Evolutionary conservation across 2,888 invertebrate species (phyloP), one percentile per base, ranked within the genome.

Genomic region (Nyleta sp.): DNA sequence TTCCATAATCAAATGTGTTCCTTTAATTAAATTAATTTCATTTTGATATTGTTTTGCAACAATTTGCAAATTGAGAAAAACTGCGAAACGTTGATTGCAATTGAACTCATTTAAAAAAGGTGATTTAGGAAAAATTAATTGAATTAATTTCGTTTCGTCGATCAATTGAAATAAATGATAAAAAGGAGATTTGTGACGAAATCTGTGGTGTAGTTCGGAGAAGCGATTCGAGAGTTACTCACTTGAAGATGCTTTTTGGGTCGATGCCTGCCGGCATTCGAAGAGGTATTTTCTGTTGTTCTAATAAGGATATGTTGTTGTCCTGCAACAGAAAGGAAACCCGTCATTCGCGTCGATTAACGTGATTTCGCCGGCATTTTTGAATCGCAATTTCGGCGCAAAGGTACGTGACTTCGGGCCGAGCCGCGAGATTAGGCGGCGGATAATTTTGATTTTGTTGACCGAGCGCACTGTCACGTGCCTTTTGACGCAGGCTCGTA

Each of bases 191-290:
- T 20, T 31, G 7, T 31, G 20, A 28, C 24, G 13, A 13, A 33
- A 50, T 48, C 35, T 46, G 38, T 38, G 40, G 42, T 42, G 28
- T 57, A 11, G 24, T 10, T 57, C 24, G 24, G 5, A 40, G 13
- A 3, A 3, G 42, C 5, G 7, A 17, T 8, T 42, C 15, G 42
- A 20, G 13, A 11, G 13, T 7, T 85, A 94, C 96, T 95, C 92
- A 93, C 94, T 94, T 95, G 91, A 95, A 95, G 86, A 94, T 92
- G 87, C 92, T 93, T 91, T 95, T 93, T 82, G 91, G 91, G 88
- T 93, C 93, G 80, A 91, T 88, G 84, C 88, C 87, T 83, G 89
- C 83, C 71, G 90, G 87, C 90, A 90, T 89, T 85, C 90, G 86
- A 78, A 90, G 88, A 88, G 90, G 89, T 90, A 90, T 88, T 87